Evolutionary conservation across 2,113 vertebrate genomes (phyloP).

Genomic region (Phycodurus eques): DNA sequence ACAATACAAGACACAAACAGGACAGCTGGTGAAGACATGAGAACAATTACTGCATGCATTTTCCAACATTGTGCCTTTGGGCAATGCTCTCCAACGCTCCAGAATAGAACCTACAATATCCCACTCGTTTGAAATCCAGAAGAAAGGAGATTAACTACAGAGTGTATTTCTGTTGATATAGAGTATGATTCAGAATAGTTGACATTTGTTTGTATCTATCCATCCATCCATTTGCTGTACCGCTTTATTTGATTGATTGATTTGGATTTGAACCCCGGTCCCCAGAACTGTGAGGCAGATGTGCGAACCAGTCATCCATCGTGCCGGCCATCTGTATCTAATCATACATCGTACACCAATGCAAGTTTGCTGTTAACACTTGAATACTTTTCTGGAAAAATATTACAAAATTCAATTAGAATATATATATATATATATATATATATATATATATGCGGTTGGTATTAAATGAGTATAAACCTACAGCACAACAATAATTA

Average conservation of each 20-base stretch:
- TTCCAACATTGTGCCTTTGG: background rate
- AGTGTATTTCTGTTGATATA: background rate
- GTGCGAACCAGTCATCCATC: too few relatives aligned
- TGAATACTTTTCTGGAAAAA: too few relatives aligned
- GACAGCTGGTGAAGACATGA: background rate
- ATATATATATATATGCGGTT: too few relatives aligned
- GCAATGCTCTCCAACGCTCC: background rate
- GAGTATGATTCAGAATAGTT: background rate
- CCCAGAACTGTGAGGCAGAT: too few relatives aligned
- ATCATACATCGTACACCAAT: background rate
- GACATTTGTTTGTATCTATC: background rate
- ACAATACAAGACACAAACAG: background rate
- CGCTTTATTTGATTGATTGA: too few relatives aligned
- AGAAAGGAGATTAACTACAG: background rate
- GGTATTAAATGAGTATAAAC: too few relatives aligned
- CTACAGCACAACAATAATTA: too few relatives aligned
- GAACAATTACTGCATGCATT: background rate
- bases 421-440: too few relatives aligned
- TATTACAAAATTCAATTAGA: too few relatives aligned
- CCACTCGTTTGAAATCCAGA: background rate
- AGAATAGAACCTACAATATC: background rate
- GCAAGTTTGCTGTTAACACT: background rate
- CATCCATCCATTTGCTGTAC: too few relatives aligned
- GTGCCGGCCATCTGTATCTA: background rate
- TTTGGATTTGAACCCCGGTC: too few relatives aligned